Evolutionary conservation across 1,140 invertebrate genomes (phyloP).

Genomic region (Ostrea edulis): DNA sequence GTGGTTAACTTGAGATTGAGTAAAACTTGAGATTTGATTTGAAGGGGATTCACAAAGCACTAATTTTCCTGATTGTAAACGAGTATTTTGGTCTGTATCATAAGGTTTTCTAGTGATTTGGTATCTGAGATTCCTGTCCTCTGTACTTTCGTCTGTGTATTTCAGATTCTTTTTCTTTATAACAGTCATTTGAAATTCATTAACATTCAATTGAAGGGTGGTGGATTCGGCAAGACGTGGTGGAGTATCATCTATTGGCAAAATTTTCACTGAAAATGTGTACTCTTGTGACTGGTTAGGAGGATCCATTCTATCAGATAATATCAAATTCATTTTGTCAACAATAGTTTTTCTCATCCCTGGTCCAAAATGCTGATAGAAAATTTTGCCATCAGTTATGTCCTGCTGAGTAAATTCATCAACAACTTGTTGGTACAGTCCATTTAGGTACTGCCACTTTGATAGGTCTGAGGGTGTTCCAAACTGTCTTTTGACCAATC

Average conservation of each 20-base stretch:
- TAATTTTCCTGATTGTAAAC: slow-evolving; percentile 73
- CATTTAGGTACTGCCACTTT: slow-evolving; percentile 74
- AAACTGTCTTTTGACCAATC: slow-evolving; percentile 74
- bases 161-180: slow-evolving; percentile 74
- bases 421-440: slow-evolving; percentile 75
- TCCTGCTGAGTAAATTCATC: slow-evolving; percentile 77
- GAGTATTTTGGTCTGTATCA: slow-evolving; percentile 75
- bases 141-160: slow-evolving; percentile 77
- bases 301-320: slow-evolving; percentile 74
- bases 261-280: slow-evolving; percentile 75
- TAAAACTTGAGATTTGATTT: slow-evolving; percentile 70
- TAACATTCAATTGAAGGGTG: slow-evolving; percentile 74
- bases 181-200: slow-evolving; percentile 76
- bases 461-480: slow-evolving; percentile 71
- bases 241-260: slow-evolving; percentile 78
- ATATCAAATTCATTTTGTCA: slow-evolving; percentile 74
- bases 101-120: slow-evolving; percentile 71
- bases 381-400: slow-evolving; percentile 77
- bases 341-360: slow-evolving; percentile 68
- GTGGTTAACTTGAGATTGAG: slow-evolving; percentile 79
- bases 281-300: slow-evolving; percentile 77
- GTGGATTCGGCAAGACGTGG: slow-evolving; percentile 75
- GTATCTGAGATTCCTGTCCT: slow-evolving; percentile 73
- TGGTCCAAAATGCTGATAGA: slow-evolving; percentile 77
- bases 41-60: slow-evolving; percentile 75